These are phyloP conservation scores for Chrysolophus pictus DNA, from an alignment of 2,797 vertebrate genomes.

Conservation along the genomic window DNA sequence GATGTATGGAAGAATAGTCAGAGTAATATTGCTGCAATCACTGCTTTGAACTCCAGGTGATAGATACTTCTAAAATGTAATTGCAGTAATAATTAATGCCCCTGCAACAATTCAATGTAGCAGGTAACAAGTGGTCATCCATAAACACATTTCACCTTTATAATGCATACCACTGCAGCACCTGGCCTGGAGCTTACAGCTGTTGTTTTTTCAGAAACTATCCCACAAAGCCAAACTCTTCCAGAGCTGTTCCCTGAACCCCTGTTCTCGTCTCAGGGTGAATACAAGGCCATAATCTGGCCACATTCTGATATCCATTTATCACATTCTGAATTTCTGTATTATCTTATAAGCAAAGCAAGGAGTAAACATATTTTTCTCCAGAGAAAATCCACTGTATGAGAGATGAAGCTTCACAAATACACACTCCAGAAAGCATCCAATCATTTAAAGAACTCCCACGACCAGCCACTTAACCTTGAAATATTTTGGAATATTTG, in stretches of 20 bases:
- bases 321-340: constrained; percentile 33
- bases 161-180: neutral
- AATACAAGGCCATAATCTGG: neutral
- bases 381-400: constrained; percentile 40
- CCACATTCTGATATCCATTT: neutral
- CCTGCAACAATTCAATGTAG: neutral
- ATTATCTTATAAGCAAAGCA: constrained; percentile 32
- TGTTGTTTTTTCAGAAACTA: neutral
- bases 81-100: neutral
- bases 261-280: neutral
- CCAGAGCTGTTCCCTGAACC: neutral
- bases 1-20: neutral
- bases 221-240: neutral
- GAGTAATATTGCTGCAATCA: neutral
- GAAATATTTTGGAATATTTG: constrained; percentile 55
- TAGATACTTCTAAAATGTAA: neutral
- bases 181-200: neutral
- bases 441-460: constrained; percentile 63
- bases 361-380: constrained; percentile 51
- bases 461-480: constrained; percentile 16
- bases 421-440: constrained; percentile 47
- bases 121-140: neutral
- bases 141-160: neutral
- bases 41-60: neutral
- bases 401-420: constrained; percentile 62